Conservation (phyloP, 53 echinoderm and acorn worm species). For the Temnopleurus reevesii region DNA sequence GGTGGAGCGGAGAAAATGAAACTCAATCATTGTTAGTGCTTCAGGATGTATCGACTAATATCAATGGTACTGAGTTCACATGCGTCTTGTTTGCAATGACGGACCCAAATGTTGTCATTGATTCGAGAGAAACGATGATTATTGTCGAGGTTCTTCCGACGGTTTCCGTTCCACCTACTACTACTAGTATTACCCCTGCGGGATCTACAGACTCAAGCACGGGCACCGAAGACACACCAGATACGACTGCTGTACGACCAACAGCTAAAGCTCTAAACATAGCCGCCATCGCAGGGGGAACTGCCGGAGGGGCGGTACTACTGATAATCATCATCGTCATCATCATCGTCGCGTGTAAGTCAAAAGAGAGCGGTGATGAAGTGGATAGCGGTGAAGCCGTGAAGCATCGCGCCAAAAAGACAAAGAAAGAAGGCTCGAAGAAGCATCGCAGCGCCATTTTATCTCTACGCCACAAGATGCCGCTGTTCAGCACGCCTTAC, state of each 20-base stretch:
- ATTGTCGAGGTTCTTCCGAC: neutral
- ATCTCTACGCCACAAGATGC: slow-evolving; percentile 35
- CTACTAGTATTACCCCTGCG: neutral
- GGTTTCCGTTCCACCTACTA: neutral
- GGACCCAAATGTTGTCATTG: neutral
- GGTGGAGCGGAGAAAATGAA: neutral
- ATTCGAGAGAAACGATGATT: neutral
- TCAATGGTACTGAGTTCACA: neutral
- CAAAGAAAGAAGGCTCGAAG: neutral
- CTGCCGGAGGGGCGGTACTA: neutral
- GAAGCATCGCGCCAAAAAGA: neutral
- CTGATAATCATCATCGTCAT: slow-evolving; percentile 19
- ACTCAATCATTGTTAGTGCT: neutral
- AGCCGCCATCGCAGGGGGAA: slow-evolving; percentile 3
- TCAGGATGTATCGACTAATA: neutral
- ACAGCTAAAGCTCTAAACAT: neutral
- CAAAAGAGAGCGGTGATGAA: neutral
- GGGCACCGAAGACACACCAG: neutral
- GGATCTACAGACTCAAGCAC: neutral
- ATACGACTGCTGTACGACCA: neutral
- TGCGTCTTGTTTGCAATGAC: neutral
- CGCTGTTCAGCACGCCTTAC: slow-evolving; percentile 20
- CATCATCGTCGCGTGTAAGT: neutral
- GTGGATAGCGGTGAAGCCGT: neutral
- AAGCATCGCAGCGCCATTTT: slow-evolving; percentile 42